phyloP scores from a whole-genome alignment of 2,888 invertebrate genomes.

The Proisotoma minuta region DNA sequence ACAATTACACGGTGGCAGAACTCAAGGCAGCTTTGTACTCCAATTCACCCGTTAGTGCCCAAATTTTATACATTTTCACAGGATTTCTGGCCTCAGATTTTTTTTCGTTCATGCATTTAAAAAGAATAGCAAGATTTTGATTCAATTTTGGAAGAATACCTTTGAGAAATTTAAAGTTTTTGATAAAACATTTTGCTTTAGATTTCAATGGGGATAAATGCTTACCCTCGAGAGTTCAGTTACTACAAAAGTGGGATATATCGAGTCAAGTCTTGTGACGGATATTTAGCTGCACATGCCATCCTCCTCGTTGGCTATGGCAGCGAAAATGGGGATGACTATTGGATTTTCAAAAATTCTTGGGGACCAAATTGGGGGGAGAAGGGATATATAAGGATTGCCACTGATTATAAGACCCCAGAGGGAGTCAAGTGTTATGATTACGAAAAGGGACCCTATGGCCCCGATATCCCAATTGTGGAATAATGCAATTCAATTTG shows the following conservation, averaged over 20 bases:
- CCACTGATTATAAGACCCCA: background rate
- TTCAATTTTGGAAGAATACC: no score
- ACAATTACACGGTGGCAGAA: background rate
- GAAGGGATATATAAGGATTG: background rate
- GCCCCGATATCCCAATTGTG: no score
- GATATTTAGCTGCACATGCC: background rate
- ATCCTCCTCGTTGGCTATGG: background rate
- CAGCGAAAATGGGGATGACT: background rate
- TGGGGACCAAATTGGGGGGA: background rate
- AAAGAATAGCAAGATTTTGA: no score
- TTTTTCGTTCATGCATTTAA: no score
- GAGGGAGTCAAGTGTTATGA: background rate
- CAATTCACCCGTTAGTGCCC: no score
- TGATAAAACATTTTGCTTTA: background rate
- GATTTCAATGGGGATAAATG: background rate
- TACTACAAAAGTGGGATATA: background rate
- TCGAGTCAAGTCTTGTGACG: background rate
- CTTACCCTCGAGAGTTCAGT: background rate
- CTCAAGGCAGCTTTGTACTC: background rate
- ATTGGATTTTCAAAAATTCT: constrained; percentile 4
- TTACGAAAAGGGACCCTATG: background rate
- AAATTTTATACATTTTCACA: background rate
- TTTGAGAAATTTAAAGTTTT: background rate
- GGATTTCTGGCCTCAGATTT: no score
- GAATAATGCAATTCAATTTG: no score